These are phyloP conservation scores for Popillia japonica DNA, from an alignment of 1,140 invertebrate genomes.

Conservation along the genomic window DNA sequence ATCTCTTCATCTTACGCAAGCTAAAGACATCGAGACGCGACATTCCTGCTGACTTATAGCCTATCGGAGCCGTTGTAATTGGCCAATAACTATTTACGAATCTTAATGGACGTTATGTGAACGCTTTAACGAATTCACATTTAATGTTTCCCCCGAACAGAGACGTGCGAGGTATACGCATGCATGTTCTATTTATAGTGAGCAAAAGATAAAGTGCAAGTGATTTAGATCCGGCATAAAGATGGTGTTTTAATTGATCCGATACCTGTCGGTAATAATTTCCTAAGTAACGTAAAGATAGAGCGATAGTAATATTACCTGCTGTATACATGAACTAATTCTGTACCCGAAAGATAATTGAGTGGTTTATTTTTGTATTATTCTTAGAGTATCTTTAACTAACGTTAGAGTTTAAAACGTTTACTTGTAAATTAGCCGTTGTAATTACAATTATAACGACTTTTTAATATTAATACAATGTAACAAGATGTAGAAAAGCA, in stretches of 20 bases:
- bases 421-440: too few relatives aligned
- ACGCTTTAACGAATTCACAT: slow-evolving; percentile 1
- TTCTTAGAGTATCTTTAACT: too few relatives aligned
- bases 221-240: neutral
- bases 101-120: neutral
- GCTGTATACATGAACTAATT: neutral
- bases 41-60: neutral
- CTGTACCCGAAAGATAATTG: neutral
- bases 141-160: neutral
- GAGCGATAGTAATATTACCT: neutral
- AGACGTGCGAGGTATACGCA: neutral
- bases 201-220: neutral
- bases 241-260: neutral
- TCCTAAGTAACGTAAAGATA: neutral
- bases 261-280: neutral
- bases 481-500: too few relatives aligned
- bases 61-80: neutral
- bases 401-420: too few relatives aligned
- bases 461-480: too few relatives aligned
- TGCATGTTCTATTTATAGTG: neutral
- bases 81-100: neutral
- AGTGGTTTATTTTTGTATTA: neutral
- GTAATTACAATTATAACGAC: too few relatives aligned
- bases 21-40: neutral
- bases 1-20: neutral